A percentile compares a stretch with the other conserved stretches of the same genome.
Evolutionary conservation across 2,888 invertebrate genomes (phyloP).

Genomic region (Caenorhabditis sinica): DNA sequence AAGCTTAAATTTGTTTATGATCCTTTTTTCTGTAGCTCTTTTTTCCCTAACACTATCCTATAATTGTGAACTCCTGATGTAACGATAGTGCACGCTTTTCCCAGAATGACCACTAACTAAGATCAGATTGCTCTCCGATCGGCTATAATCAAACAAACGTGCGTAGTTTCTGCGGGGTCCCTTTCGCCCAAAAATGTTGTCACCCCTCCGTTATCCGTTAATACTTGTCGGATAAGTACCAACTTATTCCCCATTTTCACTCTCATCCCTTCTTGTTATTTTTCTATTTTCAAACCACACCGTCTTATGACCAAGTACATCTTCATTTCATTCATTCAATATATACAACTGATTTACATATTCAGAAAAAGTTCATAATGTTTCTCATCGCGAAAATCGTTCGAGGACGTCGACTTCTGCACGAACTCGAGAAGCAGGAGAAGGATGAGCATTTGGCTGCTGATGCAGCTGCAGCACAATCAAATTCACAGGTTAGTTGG

Average conservation of each 20-base stretch:
- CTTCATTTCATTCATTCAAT: background rate
- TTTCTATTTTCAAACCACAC: constrained; percentile 25
- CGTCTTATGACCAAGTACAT: background rate
- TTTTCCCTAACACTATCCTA: background rate
- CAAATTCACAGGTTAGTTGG: constrained; percentile 45
- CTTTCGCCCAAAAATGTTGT: constrained; percentile 21
- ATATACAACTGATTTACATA: constrained; percentile 20
- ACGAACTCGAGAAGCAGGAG: constrained; percentile 81
- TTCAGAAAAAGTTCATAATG: constrained; percentile 70
- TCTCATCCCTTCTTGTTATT: constrained; percentile 1
- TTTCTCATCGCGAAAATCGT: constrained; percentile 83
- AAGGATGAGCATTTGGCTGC: constrained; percentile 76
- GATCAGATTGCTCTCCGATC: constrained; percentile 30
- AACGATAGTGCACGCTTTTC: background rate
- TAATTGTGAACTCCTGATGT: background rate
- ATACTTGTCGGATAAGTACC: constrained; percentile 19
- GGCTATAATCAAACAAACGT: constrained; percentile 17
- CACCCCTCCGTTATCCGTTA: constrained; percentile 11
- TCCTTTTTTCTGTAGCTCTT: background rate
- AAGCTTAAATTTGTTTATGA: no score
- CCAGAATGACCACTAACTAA: constrained; percentile 18
- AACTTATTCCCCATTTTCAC: constrained; percentile 21
- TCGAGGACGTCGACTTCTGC: constrained; percentile 81
- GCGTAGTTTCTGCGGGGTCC: constrained; percentile 1
- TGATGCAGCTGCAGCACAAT: constrained; percentile 60